These are phyloP conservation scores for Squalus acanthias DNA, from an alignment of 2,797 vertebrate species.

Conservation along the genomic window DNA sequence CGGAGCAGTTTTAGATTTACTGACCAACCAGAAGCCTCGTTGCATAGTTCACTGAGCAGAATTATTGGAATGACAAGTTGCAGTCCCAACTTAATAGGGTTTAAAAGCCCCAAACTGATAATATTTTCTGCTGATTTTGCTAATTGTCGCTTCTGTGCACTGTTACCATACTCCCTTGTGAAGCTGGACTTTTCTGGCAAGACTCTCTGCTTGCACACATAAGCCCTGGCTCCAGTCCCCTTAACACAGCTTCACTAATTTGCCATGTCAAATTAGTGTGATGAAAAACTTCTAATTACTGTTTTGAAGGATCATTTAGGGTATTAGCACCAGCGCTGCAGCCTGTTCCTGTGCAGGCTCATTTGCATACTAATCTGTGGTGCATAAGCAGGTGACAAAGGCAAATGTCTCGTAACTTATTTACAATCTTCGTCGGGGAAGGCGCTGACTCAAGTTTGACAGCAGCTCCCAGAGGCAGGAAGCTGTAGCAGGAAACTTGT, in stretches of 20 bases:
- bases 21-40: background rate
- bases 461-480: conserved; percentile 53
- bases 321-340: conserved; percentile 49
- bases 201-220: conserved; percentile 48
- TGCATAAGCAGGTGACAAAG: conserved; percentile 47
- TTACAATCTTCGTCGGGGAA: conserved; percentile 48
- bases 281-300: conserved; percentile 63
- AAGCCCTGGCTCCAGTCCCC: conserved; percentile 45
- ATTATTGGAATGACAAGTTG: conserved; percentile 14
- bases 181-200: conserved; percentile 47
- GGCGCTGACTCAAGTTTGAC: conserved; percentile 55
- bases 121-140: conserved; percentile 52
- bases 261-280: conserved; percentile 59
- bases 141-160: conserved; percentile 51
- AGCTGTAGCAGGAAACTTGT: conserved; percentile 46
- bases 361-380: conserved; percentile 48
- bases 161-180: conserved; percentile 58
- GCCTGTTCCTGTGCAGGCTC: conserved; percentile 47
- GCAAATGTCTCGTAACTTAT: conserved; percentile 46
- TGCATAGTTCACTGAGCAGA: background rate
- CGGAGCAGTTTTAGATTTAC: too few relatives aligned
- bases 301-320: conserved; percentile 52
- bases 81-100: conserved; percentile 5
- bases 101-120: conserved; percentile 22
- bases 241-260: conserved; percentile 61